A percentile compares a stretch with the other conserved stretches of the same genome.
Conservation (phyloP, 2,797 vertebrate species). For the Orestias chungarensis region DNA sequence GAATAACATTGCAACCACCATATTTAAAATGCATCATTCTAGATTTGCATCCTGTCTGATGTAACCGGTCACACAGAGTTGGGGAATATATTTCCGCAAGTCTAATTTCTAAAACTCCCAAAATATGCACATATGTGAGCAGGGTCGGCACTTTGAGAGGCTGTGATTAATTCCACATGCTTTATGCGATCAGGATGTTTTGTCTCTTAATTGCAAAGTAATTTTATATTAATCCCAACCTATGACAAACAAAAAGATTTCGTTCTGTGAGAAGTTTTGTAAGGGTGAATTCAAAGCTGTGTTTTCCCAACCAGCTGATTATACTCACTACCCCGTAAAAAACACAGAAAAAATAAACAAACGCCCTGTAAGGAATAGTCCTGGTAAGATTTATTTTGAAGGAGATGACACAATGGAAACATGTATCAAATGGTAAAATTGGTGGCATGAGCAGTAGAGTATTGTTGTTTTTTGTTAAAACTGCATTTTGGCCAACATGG, state of each 20-base stretch:
- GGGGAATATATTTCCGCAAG: conserved; percentile 68
- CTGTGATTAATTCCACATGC: conserved; percentile 51
- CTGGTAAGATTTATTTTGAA: not conserved
- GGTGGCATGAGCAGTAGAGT: too few relatives aligned
- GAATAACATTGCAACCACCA: conserved; percentile 61
- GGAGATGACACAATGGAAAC: not conserved
- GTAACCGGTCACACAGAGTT: conserved; percentile 59
- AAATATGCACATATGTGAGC: conserved; percentile 60
- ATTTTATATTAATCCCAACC: conserved; percentile 23
- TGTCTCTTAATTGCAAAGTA: conserved; percentile 51
- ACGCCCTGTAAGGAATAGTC: too few relatives aligned
- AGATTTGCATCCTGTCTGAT: conserved; percentile 62
- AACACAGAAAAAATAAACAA: too few relatives aligned
- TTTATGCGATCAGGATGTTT: conserved; percentile 55
- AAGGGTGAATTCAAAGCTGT: not conserved
- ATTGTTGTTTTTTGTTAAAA: too few relatives aligned
- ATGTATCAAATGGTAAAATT: too few relatives aligned
- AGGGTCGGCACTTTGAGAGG: conserved; percentile 52
- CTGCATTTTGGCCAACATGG: too few relatives aligned
- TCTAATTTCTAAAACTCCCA: conserved; percentile 61
- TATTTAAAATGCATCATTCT: conserved; percentile 65
- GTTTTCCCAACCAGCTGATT: not conserved
- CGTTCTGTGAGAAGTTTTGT: not conserved
- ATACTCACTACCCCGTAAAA: not conserved
- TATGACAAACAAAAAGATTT: not conserved